Evolutionary conservation across 35 echinoderm and acorn worm species (phyloP), one percentile per base, ranked within the genome.

Genomic region (Apostichopus parvimensis): DNA sequence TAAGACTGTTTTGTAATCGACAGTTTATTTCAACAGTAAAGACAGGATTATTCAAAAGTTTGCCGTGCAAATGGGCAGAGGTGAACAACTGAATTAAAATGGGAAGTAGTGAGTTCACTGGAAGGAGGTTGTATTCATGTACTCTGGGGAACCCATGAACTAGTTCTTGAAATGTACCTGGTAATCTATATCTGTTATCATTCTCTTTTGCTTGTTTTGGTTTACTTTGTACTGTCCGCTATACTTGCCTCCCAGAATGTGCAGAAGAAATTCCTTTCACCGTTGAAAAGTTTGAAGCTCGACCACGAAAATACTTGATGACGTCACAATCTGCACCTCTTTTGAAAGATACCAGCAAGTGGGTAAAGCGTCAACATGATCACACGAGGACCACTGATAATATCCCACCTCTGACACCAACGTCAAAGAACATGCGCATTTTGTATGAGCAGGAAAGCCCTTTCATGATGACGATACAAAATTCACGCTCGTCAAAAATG

Each of bases 291-390:
- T 75, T 75, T 75, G 17, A 75, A 18, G 21, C 17, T n/a, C 12
- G 71, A 20, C 20, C 71, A 18, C 20, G 17, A 61, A 61, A 45
- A 45, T 45, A 11, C 71, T 7, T 75, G 71, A n/a, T 75, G 71
- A 75, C 71, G 17, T 75, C 71, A 75, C 71, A 75, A 75, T 75
- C 71, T 75, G 71, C n/a, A 5, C 71, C 71, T 75, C 71, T 75
- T 18, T 22, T 75, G 21, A 22, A 14, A 22, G 7, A 18, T n/a
- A 75, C 20, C 71, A 75, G n/a, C 17, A 18, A 75, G 18, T 7
- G 15, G n/a, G 21, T 75, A 22, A 75, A 13, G 21, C 34, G 34
- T 45, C 34, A 75, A 75, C 7, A 75, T n/a, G 6, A 75, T 6
- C 7, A 22, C 11, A 68, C 11, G 21, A 75, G 21, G 7, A 18